phyloP scores from a whole-genome alignment of 1,140 invertebrate genomes.

The Vollenhovia emeryi region DNA sequence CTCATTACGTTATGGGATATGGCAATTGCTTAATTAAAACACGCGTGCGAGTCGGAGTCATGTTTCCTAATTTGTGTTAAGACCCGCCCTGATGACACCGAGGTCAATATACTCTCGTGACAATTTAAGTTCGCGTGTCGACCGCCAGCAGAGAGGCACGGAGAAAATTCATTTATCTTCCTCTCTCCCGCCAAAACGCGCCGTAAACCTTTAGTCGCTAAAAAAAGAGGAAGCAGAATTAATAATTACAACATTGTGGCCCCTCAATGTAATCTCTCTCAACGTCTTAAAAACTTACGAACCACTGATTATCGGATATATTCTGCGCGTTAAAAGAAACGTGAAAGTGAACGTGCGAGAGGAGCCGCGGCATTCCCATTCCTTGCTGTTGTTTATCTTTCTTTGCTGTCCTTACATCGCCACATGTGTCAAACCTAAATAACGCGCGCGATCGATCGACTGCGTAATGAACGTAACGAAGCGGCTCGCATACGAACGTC shows the following conservation, averaged over 20 bases:
- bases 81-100: conserved; percentile 66
- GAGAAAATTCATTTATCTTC: not conserved
- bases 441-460: conserved; percentile 34
- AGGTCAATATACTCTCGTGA: conserved; percentile 60
- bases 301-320: not conserved
- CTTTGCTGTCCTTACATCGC: not conserved
- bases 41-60: conserved; percentile 70
- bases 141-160: not conserved
- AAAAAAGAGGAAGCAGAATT: not conserved
- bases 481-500: conserved; percentile 16
- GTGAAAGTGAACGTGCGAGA: not conserved
- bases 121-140: conserved; percentile 12
- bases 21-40: conserved; percentile 80
- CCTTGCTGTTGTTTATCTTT: conserved; percentile 43
- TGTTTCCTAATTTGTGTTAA: conserved; percentile 81
- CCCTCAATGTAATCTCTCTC: not conserved
- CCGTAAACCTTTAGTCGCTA: not conserved
- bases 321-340: not conserved
- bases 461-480: conserved; percentile 41
- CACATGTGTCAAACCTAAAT: conserved; percentile 47
- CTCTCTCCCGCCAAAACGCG: not conserved
- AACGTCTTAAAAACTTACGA: not conserved
- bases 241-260: not conserved
- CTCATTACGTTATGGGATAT: conserved; percentile 36
- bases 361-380: not conserved